These are phyloP conservation scores for Platycheirus rosarum DNA, from an alignment of 2,888 invertebrate species.

Conservation along the genomic window DNA sequence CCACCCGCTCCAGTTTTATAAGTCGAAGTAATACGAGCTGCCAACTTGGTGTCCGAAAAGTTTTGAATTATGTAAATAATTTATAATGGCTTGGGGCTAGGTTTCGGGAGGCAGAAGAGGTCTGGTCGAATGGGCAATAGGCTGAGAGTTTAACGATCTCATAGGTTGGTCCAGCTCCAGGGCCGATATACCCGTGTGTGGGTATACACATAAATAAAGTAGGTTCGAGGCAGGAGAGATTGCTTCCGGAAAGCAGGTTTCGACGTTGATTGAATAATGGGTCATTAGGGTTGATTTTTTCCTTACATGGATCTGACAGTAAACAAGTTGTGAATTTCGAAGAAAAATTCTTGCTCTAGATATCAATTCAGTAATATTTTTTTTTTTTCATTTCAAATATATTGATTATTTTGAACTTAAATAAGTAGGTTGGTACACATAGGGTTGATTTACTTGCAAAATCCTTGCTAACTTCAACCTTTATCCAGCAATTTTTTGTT, in stretches of 20 bases:
- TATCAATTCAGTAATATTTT: no score
- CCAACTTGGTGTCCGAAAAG: constrained; percentile 71
- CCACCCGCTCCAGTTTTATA: constrained; percentile 36
- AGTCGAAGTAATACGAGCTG: constrained; percentile 62
- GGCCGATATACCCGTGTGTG: neutral
- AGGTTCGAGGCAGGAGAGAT: neutral
- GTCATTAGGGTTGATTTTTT: constrained; percentile 24
- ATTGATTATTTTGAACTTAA: no score
- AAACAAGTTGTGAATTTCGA: no score
- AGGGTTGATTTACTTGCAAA: no score
- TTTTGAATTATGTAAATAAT: constrained; percentile 74
- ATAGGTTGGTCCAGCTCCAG: constrained; percentile 15
- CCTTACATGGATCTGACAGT: no score
- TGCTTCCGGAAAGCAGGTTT: neutral
- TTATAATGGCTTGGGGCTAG: constrained; percentile 49
- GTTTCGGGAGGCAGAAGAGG: neutral
- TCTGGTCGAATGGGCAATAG: neutral
- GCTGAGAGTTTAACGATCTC: constrained; percentile 51
- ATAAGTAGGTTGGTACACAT: no score
- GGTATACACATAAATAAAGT: neutral
- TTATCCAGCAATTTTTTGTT: no score
- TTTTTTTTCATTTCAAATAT: no score
- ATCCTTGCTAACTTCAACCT: no score
- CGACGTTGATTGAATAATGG: constrained; percentile 45
- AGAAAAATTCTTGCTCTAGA: no score